Conservation (phyloP, 2,888 invertebrate genomes). For the Diaphora mendica region DNA sequence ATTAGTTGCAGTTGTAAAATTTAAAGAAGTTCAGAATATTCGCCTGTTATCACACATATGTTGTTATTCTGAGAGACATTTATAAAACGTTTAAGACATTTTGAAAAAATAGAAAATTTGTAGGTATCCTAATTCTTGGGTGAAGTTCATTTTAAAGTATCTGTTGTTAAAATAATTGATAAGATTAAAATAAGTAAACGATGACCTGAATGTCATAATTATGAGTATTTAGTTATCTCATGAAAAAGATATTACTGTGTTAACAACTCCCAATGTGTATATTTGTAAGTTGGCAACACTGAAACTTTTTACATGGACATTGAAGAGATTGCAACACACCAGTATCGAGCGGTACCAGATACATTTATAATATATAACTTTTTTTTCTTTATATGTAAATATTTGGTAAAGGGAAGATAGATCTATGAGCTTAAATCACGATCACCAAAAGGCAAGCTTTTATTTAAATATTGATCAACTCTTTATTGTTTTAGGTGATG, state of each 20-base stretch:
- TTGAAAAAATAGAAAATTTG: neutral
- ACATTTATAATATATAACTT: too few relatives aligned
- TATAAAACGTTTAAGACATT: neutral
- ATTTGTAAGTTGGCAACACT: too few relatives aligned
- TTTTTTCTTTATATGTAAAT: neutral
- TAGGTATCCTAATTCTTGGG: neutral
- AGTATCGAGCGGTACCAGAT: too few relatives aligned
- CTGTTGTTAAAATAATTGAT: too few relatives aligned
- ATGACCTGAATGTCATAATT: too few relatives aligned
- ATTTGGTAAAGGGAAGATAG: neutral
- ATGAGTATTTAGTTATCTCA: too few relatives aligned
- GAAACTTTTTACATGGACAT: neutral
- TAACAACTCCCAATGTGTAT: too few relatives aligned
- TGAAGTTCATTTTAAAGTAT: neutral
- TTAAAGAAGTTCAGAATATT: neutral
- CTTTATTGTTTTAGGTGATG: constrained; percentile 86
- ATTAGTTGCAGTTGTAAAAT: constrained; percentile 31
- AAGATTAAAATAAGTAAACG: too few relatives aligned
- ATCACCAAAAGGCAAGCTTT: constrained; percentile 43
- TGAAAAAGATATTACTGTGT: too few relatives aligned
- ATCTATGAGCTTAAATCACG: constrained; percentile 1
- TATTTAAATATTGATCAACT: constrained; percentile 73
- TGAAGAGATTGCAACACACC: neutral
- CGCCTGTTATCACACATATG: neutral
- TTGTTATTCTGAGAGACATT: neutral